Evolutionary conservation across 2,888 invertebrate species (phyloP).

Genomic region (Agonopterix alstromeriana): DNA sequence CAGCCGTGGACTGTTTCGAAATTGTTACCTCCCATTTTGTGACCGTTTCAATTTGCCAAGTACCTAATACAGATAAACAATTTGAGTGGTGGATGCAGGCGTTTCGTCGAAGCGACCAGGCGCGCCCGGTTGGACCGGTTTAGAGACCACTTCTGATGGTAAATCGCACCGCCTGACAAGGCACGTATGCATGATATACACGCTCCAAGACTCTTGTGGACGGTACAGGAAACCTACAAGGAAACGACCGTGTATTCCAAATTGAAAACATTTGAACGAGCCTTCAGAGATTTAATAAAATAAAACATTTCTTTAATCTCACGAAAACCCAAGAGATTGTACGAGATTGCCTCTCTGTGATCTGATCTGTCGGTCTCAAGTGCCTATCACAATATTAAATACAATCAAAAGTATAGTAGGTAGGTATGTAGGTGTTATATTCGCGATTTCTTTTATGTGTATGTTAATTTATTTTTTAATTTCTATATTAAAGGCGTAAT

Average conservation of each 20-base stretch:
- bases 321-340: too few species aligned
- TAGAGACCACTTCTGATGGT: constrained; percentile 61
- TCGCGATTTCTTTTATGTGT: too few species aligned
- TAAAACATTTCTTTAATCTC: constrained; percentile 1
- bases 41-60: constrained; percentile 46
- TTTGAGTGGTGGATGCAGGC: constrained; percentile 54
- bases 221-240: neutral
- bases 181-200: constrained; percentile 24
- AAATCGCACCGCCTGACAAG: constrained; percentile 68
- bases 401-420: too few species aligned
- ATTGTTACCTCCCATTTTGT: constrained; percentile 14
- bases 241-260: too few species aligned
- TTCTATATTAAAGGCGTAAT: too few species aligned
- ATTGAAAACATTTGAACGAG: neutral
- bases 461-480: too few species aligned
- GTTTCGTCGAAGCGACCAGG: constrained; percentile 45
- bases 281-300: constrained; percentile 13
- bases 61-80: constrained; percentile 40
- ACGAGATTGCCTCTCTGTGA: too few species aligned
- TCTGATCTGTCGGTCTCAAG: too few species aligned
- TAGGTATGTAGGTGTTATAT: too few species aligned
- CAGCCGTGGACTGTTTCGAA: neutral
- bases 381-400: too few species aligned
- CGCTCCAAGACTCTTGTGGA: neutral
- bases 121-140: constrained; percentile 65